Evolutionary conservation across 1,140 invertebrate species (phyloP).

Genomic region (Conus betulinus): DNA sequence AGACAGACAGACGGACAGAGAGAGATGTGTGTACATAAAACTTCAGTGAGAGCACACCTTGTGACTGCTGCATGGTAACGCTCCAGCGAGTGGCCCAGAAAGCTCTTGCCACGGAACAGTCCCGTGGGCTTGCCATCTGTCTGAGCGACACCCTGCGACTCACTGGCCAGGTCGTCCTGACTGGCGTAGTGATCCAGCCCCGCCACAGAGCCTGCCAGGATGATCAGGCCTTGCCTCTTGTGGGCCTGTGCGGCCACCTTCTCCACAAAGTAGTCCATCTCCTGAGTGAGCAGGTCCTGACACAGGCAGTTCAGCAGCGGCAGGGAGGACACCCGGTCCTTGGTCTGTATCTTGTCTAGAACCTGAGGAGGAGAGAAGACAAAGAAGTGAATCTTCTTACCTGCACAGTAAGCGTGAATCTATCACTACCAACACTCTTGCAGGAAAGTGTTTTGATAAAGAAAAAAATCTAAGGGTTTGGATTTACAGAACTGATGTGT

Average conservation of each 20-base stretch:
- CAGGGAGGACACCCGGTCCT: slow-evolving; percentile 38
- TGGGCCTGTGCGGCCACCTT: slow-evolving; percentile 26
- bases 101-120: slow-evolving; percentile 56
- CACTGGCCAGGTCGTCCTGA: background rate
- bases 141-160: background rate
- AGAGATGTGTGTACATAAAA: no score
- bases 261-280: slow-evolving; percentile 55
- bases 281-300: slow-evolving; percentile 57
- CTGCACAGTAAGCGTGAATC: no score
- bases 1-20: no score
- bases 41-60: slow-evolving; percentile 23
- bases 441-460: no score
- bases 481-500: no score
- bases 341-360: slow-evolving; percentile 50
- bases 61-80: slow-evolving; percentile 35
- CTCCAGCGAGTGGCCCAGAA: slow-evolving; percentile 37
- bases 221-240: slow-evolving; percentile 39
- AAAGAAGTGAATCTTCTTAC: no score
- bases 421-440: no score
- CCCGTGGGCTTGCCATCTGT: slow-evolving; percentile 37
- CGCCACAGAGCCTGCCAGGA: slow-evolving; percentile 32
- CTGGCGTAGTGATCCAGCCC: slow-evolving; percentile 9
- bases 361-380: background rate
- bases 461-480: no score
- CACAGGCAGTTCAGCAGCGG: slow-evolving; percentile 58